Base-by-base conservation (phyloP, 2,113 vertebrate species). In the Silurus glanis region DNA sequence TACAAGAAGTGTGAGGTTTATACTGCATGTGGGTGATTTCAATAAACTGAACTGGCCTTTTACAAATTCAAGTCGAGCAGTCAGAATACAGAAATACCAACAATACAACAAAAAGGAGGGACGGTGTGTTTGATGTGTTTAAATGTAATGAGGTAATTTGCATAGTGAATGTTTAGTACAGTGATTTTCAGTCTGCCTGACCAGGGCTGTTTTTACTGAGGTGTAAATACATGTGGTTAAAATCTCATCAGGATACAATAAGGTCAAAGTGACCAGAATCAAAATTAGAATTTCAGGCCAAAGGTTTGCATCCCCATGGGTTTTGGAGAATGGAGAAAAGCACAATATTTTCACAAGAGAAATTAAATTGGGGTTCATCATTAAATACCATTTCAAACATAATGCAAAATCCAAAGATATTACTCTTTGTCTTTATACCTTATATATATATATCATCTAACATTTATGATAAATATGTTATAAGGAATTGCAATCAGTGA, bases 151-250 rank as follows among this genome's bases (percentile, higher is more conserved):
- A 80, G 28, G 78, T 59, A 21, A 45, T 80, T 76, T 55, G 23
- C 23, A 76, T 80, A 80, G 78, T 45, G 28, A 37, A 79, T 79
- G 7, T 37, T 53, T 53, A 80, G 59, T 78, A 56, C 47, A 56
- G 23, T 28, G 8, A 25, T 37, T 58, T 80, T 58, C 3, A 37
- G 53, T 19, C 76, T 79, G 8, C 17, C 53, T 59, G 76, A 80
- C 55, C 76, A 21, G 14, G 58, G 16, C 28, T 6, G 8, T 25
- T 80, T 59, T 80, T 8, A 80, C 55, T 58, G 25, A 58, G 59
- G 25, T 59, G 55, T 58, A 79, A 79, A 79, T 58, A 25, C 25
- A 55, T 58, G 76, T 37, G 53, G 25, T 14, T 80, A 59, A 80
- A 58, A 21, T 80, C n/a, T 80, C 55, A 56, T 58, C 8, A 79